Percentiles rank a stretch among this genome's conserved stretches.
Evolutionary conservation across 2,888 invertebrate genomes (phyloP).

Genomic region (Endomychus coccineus): DNA sequence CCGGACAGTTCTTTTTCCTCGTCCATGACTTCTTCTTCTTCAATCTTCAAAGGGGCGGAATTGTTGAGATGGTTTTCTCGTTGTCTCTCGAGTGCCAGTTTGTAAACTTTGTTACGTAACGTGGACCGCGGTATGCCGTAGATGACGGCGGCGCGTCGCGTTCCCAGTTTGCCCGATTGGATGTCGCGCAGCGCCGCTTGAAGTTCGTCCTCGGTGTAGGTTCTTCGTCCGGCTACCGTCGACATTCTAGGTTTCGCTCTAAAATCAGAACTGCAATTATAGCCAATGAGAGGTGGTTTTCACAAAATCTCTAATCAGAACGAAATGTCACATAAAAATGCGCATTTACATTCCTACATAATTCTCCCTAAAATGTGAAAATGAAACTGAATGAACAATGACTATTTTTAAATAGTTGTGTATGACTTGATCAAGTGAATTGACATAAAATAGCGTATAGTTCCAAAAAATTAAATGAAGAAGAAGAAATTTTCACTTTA

Average conservation of each 20-base stretch:
- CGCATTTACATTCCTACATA: no score
- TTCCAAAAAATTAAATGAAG: no score
- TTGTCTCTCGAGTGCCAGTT: constrained; percentile 65
- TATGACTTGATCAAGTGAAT: no score
- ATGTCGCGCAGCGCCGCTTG: constrained; percentile 91
- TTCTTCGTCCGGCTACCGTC: constrained; percentile 61
- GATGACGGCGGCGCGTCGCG: constrained; percentile 86
- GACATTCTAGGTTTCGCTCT: constrained; percentile 63
- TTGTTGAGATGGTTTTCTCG: constrained; percentile 55
- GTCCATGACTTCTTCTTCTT: constrained; percentile 49
- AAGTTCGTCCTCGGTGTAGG: constrained; percentile 94
- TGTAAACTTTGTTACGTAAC: constrained; percentile 90
- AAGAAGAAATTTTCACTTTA: no score
- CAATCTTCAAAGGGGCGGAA: constrained; percentile 33
- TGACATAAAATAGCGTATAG: no score
- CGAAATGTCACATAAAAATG: no score
- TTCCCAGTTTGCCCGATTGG: constrained; percentile 86
- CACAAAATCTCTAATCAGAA: no score
- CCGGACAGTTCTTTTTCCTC: constrained; percentile 54
- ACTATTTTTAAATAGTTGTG: no score
- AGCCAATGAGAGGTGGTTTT: no score
- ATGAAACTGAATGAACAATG: no score
- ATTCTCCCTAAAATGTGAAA: no score
- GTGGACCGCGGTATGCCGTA: constrained; percentile 97
- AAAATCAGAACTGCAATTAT: constrained; percentile 48